phyloP scores from a whole-genome alignment of 1,140 invertebrate genomes.

The Archivesica marissinica region DNA sequence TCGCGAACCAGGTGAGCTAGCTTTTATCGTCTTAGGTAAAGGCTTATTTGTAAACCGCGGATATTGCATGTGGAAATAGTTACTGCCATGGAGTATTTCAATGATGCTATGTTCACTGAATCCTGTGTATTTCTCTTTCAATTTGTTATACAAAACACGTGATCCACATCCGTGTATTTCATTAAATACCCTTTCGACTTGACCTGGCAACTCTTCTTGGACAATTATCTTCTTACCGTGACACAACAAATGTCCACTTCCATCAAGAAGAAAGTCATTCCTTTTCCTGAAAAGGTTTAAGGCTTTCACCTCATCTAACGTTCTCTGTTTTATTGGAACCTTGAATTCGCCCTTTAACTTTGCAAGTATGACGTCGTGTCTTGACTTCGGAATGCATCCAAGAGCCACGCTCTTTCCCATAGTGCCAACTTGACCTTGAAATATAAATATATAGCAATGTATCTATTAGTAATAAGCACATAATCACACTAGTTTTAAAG shows the following conservation, averaged over 20 bases:
- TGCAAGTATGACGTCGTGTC: neutral
- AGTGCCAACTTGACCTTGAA: no score
- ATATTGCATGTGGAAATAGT: neutral
- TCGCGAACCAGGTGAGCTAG: neutral
- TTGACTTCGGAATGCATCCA: neutral
- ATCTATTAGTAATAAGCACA: no score
- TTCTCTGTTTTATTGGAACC: neutral
- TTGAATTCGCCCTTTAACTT: neutral
- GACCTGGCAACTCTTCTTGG: neutral
- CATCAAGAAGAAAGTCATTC: neutral
- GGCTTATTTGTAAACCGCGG: slow-evolving; percentile 32
- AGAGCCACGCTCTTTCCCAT: slow-evolving; percentile 6
- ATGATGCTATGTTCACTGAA: neutral
- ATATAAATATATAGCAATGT: no score
- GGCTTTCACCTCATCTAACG: neutral
- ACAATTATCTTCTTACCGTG: neutral
- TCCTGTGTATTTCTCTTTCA: slow-evolving; percentile 27
- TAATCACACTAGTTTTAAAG: no score
- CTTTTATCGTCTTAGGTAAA: slow-evolving; percentile 5
- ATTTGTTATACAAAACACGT: slow-evolving; percentile 27
- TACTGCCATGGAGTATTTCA: neutral
- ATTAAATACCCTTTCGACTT: slow-evolving; percentile 1
- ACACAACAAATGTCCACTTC: neutral
- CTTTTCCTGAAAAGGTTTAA: neutral
- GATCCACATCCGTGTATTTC: slow-evolving; percentile 3